These are phyloP conservation scores for Temnothorax curvispinosus DNA, from an alignment of 1,140 invertebrate genomes.

Conservation along the genomic window DNA sequence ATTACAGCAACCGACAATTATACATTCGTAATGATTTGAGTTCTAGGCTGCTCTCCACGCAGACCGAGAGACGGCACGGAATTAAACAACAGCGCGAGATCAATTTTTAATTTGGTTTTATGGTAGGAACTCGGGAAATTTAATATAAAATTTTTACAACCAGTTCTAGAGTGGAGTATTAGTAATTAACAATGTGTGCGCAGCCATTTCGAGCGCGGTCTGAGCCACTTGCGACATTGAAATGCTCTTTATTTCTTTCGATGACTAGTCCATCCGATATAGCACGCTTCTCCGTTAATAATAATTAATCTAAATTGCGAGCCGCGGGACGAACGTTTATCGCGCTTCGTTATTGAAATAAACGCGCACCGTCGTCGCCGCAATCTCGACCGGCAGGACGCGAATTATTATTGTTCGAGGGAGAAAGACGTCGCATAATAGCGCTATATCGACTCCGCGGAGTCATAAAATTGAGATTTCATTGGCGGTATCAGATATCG, in stretches of 20 bases:
- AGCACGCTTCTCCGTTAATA: background rate
- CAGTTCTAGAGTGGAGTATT: background rate
- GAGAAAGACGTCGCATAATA: conserved; percentile 49
- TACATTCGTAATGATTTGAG: background rate
- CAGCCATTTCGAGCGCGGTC: background rate
- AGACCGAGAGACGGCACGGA: background rate
- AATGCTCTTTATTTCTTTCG: background rate
- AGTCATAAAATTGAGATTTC: conserved; percentile 54
- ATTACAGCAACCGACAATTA: background rate
- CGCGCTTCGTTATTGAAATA: conserved; percentile 40
- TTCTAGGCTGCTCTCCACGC: background rate
- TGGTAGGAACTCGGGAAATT: background rate
- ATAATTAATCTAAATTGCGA: conserved; percentile 44
- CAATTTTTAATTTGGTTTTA: background rate
- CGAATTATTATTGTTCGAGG: conserved; percentile 49
- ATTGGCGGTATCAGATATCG: conserved; percentile 48
- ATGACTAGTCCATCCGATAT: background rate
- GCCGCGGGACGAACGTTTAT: conserved; percentile 30
- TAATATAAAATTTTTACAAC: background rate
- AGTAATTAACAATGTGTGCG: background rate
- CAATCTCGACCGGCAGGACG: conserved; percentile 9
- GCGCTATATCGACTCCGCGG: conserved; percentile 41
- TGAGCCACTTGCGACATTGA: background rate
- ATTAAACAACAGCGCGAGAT: background rate
- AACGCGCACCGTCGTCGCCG: conserved; percentile 16